Evolutionary conservation across 2,888 invertebrate species (phyloP), one percentile per base, ranked within the genome.

Genomic region (Dermolepida albohirtum): DNA sequence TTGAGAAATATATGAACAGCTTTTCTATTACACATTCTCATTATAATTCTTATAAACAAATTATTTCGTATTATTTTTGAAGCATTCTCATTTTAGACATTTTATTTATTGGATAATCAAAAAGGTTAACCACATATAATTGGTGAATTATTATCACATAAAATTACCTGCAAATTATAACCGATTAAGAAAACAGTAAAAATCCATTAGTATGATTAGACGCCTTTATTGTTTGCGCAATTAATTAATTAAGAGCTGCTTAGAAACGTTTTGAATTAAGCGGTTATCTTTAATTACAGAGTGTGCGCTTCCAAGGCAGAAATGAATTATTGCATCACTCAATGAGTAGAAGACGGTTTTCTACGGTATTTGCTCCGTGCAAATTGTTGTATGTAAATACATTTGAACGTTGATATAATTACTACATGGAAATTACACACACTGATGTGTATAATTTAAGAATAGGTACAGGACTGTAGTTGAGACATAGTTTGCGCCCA

Each of bases 301-400:
- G 51, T 29, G 34, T 39, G 39, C 4, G 27, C 39, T 14, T 54
- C 44, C 44, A 44, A 1, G 4, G 16, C 49, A 6, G 8, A 55
- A 55, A 55, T 55, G 16, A 55, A 55, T 41, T 41, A 57, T 41
- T 57, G 27, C 43, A 43, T 57, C 43, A 57, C n/a, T 27, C 14
- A 55, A 52, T 11, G 41, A 16, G 17, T 17, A 2, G 34, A 34
- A 34, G 34, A 40, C 55, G 10, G 40, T 55, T 41, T 40, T 40
- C 55, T 40, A 41, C 55, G 40, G 17, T 55, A 22, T 41, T 40
- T 16, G 4, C 41, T 55, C 17, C 40, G 41, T 55, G 40, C 41
- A 55, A 55, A 59, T 41, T 14, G 39, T 14, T 54, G 17, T 8
- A 17, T 54, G 50, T 22, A 34, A 34, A 34, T 34, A 1, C 6